These are phyloP conservation scores for Exocentrus adspersus DNA, from an alignment of 2,888 invertebrate genomes.

Conservation along the genomic window DNA sequence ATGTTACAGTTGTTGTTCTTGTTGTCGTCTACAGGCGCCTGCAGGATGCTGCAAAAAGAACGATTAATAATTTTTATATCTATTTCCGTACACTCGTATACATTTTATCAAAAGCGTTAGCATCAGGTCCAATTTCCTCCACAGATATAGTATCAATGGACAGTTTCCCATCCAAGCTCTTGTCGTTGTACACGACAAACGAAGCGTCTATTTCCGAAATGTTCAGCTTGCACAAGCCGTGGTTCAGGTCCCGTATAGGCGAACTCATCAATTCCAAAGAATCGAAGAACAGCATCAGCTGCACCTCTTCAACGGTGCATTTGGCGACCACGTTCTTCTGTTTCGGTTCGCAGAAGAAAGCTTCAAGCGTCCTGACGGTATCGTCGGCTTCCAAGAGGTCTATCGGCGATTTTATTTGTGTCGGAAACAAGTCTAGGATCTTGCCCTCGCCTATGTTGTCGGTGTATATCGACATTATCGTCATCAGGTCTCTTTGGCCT, in stretches of 20 bases:
- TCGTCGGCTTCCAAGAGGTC: slow-evolving; percentile 49
- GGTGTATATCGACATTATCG: slow-evolving; percentile 75
- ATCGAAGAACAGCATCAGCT: slow-evolving; percentile 76
- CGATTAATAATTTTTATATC: background rate
- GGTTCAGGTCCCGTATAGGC: slow-evolving; percentile 77
- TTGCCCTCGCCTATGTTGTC: slow-evolving; percentile 75
- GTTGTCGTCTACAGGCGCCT: slow-evolving; percentile 70
- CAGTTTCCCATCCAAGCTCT: slow-evolving; percentile 74
- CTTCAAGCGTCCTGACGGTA: slow-evolving; percentile 74
- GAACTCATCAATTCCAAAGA: slow-evolving; percentile 80
- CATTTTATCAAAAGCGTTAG: slow-evolving; percentile 70
- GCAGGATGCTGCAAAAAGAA: slow-evolving; percentile 69
- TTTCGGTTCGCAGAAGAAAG: slow-evolving; percentile 76
- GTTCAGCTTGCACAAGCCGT: slow-evolving; percentile 75
- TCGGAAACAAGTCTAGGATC: slow-evolving; percentile 65
- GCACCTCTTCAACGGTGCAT: slow-evolving; percentile 76
- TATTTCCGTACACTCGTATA: slow-evolving; percentile 53
- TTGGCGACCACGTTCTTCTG: slow-evolving; percentile 71
- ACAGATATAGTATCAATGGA: slow-evolving; percentile 75
- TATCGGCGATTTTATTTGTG: slow-evolving; percentile 50
- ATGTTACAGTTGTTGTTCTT: slow-evolving; percentile 67
- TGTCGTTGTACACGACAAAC: slow-evolving; percentile 74
- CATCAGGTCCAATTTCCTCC: slow-evolving; percentile 79
- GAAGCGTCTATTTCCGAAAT: slow-evolving; percentile 74
- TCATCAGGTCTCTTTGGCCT: slow-evolving; percentile 79